Evolutionary conservation across 2,888 invertebrate species (phyloP).

Genomic region (Endomychus coccineus): DNA sequence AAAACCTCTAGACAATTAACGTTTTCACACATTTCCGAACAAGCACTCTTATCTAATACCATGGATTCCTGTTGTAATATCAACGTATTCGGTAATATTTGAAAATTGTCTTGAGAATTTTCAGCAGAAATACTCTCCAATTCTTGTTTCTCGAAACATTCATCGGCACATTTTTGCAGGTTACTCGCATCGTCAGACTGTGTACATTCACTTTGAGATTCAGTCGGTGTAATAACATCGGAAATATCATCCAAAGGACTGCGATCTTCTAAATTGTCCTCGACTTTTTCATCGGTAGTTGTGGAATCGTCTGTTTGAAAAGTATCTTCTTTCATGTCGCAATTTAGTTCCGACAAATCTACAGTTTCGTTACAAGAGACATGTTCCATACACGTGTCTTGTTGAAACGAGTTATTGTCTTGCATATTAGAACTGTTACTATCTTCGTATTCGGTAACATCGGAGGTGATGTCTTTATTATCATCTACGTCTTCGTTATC

Average conservation of each 20-base stretch:
- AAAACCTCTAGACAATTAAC: conserved; percentile 31
- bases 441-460: conserved; percentile 17
- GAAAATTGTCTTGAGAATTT: conserved; percentile 25
- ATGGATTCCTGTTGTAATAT: conserved; percentile 41
- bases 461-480: conserved; percentile 20
- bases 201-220: conserved; percentile 12
- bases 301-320: conserved; percentile 22
- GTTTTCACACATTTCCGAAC: conserved; percentile 38
- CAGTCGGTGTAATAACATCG: conserved; percentile 11
- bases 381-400: conserved; percentile 6
- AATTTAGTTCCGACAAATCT: conserved; percentile 15
- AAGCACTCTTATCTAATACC: conserved; percentile 37
- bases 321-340: conserved; percentile 11
- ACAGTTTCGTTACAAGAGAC: conserved; percentile 19
- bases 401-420: conserved; percentile 22
- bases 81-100: conserved; percentile 39
- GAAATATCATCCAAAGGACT: conserved; percentile 11
- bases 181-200: conserved; percentile 10
- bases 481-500: conserved; percentile 17
- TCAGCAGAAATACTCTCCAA: conserved; percentile 5
- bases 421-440: conserved; percentile 18
- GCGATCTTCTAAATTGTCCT: conserved; percentile 18
- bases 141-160: conserved; percentile 8
- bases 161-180: conserved; percentile 6
- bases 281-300: conserved; percentile 20